Conservation (phyloP, 2,888 invertebrate species). For the Sminthurinus aureus region DNA sequence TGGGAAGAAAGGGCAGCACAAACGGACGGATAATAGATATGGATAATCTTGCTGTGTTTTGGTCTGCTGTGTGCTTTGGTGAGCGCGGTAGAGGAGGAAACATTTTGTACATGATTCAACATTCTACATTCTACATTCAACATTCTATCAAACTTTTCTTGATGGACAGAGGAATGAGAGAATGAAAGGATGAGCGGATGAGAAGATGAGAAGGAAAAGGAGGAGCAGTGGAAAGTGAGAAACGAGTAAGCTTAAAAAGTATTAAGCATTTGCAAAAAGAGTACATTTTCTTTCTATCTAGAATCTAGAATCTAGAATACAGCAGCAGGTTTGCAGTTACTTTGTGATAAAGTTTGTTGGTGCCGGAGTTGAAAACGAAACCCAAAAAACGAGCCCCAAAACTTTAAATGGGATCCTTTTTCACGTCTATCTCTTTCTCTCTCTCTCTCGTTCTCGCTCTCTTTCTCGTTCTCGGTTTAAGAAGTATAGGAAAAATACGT, state of each 20-base stretch:
- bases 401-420: neutral
- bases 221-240: neutral
- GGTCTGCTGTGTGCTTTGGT: neutral
- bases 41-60: too few species aligned
- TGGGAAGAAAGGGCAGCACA: neutral
- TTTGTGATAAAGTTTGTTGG: too few species aligned
- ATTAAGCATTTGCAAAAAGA: too few species aligned
- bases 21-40: too few species aligned
- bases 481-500: too few species aligned
- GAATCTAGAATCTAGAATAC: too few species aligned
- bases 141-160: slow-evolving; percentile 3
- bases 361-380: neutral
- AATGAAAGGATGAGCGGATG: neutral
- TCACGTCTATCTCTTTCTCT: neutral
- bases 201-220: slow-evolving; percentile 2
- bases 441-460: slow-evolving; percentile 2
- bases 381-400: neutral
- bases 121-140: too few species aligned
- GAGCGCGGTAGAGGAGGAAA: neutral
- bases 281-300: too few species aligned
- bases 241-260: too few species aligned
- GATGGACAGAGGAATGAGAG: slow-evolving; percentile 7
- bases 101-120: neutral
- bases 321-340: too few species aligned
- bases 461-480: slow-evolving; percentile 1